These are phyloP conservation scores for Thunnus maccoyii DNA, from an alignment of 2,113 vertebrate genomes.

Conservation along the genomic window DNA sequence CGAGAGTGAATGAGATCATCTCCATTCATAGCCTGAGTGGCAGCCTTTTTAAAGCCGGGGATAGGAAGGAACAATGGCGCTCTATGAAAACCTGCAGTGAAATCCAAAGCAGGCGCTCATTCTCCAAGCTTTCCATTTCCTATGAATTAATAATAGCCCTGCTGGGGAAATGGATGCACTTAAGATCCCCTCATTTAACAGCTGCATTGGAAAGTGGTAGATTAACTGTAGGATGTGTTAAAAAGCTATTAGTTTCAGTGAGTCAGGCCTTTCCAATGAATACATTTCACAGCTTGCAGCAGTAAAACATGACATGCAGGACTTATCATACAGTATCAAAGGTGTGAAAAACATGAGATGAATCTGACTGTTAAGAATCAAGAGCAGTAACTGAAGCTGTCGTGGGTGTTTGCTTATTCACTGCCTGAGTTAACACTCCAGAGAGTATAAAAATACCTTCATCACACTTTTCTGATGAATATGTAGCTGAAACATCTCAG, in stretches of 20 bases:
- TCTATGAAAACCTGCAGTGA: slow-evolving; percentile 72
- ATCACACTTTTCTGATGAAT: not conserved
- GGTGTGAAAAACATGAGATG: not conserved
- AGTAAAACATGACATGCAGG: not conserved
- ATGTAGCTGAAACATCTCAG: too few relatives aligned
- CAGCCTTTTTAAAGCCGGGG: slow-evolving; percentile 41
- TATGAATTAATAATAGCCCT: slow-evolving; percentile 81
- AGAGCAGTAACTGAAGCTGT: not conserved
- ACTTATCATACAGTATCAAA: not conserved
- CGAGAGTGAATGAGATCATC: slow-evolving; percentile 69
- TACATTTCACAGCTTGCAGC: slow-evolving; percentile 5
- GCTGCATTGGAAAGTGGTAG: slow-evolving; percentile 31
- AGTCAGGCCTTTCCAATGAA: slow-evolving; percentile 5
- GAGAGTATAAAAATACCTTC: not conserved
- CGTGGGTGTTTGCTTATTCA: slow-evolving; percentile 3
- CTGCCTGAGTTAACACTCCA: not conserved
- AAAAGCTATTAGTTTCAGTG: not conserved
- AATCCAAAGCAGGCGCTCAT: slow-evolving; percentile 53
- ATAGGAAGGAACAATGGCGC: slow-evolving; percentile 78
- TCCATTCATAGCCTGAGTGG: slow-evolving; percentile 49
- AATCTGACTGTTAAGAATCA: not conserved
- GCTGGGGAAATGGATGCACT: slow-evolving; percentile 66
- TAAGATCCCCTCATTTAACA: slow-evolving; percentile 60
- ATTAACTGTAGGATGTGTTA: not conserved
- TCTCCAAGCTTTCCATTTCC: slow-evolving; percentile 74